Percentiles rank a stretch among this genome's conserved stretches.
Evolutionary conservation across 2,888 invertebrate genomes (phyloP).

Genomic region (Apotomis betuletana): DNA sequence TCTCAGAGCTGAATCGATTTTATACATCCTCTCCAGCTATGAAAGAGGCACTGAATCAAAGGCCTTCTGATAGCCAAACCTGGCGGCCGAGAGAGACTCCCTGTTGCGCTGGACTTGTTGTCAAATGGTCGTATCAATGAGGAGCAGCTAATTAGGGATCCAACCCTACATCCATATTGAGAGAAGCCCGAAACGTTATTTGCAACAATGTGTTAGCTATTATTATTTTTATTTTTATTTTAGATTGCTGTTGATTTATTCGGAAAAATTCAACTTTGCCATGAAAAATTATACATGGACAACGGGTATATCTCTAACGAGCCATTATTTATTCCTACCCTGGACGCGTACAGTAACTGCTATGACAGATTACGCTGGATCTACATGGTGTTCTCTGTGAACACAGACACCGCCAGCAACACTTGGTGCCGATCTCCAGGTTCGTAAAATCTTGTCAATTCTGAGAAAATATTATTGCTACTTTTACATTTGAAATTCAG

Average conservation of each 20-base stretch:
- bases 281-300: constrained; percentile 75
- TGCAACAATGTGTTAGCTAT: background rate
- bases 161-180: too few species aligned
- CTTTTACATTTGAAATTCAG: background rate
- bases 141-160: too few species aligned
- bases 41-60: too few species aligned
- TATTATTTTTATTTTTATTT: constrained; percentile 5
- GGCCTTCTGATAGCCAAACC: too few species aligned
- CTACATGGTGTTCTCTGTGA: constrained; percentile 53
- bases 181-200: too few species aligned
- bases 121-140: too few species aligned
- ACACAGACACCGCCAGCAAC: constrained; percentile 64
- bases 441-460: background rate
- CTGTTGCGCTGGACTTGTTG: too few species aligned
- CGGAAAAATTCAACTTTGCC: constrained; percentile 80
- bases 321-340: constrained; percentile 44
- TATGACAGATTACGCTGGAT: constrained; percentile 58
- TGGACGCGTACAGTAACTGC: constrained; percentile 52
- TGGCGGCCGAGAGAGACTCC: too few species aligned
- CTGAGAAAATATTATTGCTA: background rate
- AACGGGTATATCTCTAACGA: constrained; percentile 70
- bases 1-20: background rate
- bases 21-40: background rate
- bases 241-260: constrained; percentile 62
- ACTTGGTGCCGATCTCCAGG: constrained; percentile 64